phyloP scores from a whole-genome alignment of 2,113 vertebrate genomes.

The Herpetotheres cachinnans region DNA sequence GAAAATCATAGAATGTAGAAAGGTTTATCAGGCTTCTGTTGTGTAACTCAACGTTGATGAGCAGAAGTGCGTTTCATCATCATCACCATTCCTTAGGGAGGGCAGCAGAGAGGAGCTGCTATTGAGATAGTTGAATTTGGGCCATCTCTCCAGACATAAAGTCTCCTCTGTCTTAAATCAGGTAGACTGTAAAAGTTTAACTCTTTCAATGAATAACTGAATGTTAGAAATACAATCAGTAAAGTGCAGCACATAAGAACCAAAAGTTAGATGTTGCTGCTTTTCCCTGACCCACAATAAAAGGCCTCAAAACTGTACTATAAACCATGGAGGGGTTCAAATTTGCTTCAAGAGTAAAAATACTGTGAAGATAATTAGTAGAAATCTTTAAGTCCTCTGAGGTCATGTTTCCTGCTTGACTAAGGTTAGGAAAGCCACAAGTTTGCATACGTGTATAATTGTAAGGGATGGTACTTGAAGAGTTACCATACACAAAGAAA shows the following conservation, averaged over 20 bases:
- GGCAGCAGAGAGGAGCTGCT: not conserved
- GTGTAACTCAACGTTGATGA: not conserved
- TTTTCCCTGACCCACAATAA: not conserved
- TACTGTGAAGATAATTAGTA: not conserved
- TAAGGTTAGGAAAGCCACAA: not conserved
- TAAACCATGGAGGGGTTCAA: not conserved
- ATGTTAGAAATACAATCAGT: not conserved
- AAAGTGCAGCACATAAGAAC: not conserved
- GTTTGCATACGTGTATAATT: not conserved
- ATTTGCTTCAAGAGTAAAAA: not conserved
- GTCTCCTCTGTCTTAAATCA: not conserved
- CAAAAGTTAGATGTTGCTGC: not conserved
- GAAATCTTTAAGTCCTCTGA: not conserved
- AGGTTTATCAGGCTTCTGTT: slow-evolving; percentile 7
- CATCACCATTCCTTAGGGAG: not conserved
- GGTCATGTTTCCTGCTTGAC: not conserved
- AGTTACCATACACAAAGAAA: not conserved
- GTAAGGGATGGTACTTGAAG: not conserved
- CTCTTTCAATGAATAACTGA: not conserved
- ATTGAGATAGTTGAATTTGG: not conserved
- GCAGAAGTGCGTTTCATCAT: not conserved
- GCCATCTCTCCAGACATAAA: not conserved
- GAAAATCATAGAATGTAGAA: not conserved
- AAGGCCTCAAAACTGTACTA: not conserved
- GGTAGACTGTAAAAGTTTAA: not conserved